Base-by-base conservation (phyloP, 2,888 invertebrate genomes). In the Phania funesta region DNA sequence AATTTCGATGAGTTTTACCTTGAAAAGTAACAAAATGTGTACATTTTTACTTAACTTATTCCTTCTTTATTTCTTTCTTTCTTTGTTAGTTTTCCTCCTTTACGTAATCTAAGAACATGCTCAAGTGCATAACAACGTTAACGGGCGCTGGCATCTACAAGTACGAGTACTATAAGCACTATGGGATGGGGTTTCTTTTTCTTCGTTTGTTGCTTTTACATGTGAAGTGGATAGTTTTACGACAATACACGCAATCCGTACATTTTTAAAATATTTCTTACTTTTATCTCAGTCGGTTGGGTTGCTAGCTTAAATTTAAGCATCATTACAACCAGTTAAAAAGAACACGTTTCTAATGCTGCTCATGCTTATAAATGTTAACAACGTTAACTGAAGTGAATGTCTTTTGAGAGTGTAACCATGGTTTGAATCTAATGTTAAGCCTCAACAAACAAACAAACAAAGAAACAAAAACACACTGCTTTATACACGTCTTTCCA, bases 51-150 rank as follows among this genome's bases (percentile, higher is more conserved):
- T 54, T 56, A 26, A 11, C 24, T 70, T 8, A 11, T 2, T 2
- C 3, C 3, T 41, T 18, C 29, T 9, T n/a, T 32, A 13, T 32
- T 58, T 8, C 9, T 22, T 38, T 46, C 13, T 35, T 4, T 26
- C n/a, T 26, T 26, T 73, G 54, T 73, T 74, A 67, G 71, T 58
- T 74, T 68, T 56, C 68, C 68, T 65, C 22, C 52, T 54, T 73
- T 64, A 32, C 78, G 77, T 82, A 82, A 82, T 75, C 74, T 74
- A 48, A 78, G 82, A 82, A 82, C 74, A 78, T 82, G 82, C 64
- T 82, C 78, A 78, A 82, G 65, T 65, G 54, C 38, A 65, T 52
- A 65, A 46, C 50, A 74, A 74, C 64, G 74, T 78, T 67, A 41
- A 41, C n/a, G 20, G 46, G 67, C 58, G 6, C 26, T 18, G 52